Evolutionary conservation across 30 jellyfish, hydroid and myxozoan species (phyloP), one percentile per base, ranked within the genome.

Genomic region (Catostylus mosaicus): DNA sequence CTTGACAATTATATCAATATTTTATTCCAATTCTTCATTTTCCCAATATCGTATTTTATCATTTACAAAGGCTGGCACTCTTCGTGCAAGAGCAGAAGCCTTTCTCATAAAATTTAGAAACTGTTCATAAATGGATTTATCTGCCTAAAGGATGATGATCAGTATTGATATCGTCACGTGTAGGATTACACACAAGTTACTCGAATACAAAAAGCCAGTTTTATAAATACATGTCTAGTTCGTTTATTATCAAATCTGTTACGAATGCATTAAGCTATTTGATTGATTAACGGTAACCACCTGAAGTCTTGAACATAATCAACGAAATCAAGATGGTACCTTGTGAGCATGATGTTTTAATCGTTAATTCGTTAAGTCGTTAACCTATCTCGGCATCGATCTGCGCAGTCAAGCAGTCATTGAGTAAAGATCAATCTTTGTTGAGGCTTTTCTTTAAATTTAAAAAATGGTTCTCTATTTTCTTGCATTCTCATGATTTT

Each of bases 231-330:
- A 86, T 76, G 86, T 57, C 89, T 18, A 51, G 38, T 0, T 65
- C 85, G 7, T 68, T 86, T 63, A 22, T 27, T 30, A 46, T 76
- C 0, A 67, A 76, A 22, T 86, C 96, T 19, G 80, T 86, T 9
- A 75, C 54, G 64, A 82, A 82, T 61, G 82, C 32, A 4, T 14
- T 94, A 14, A 20, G 63, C 9, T 84, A 48, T 40, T 27, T 35
- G 36, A 56, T 84, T 29, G 96, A 85, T 71, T 54, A 48, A n/a
- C n/a, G n/a, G n/a, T n/a, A n/a, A 51, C 63, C 94, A 24, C 96
- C 92, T 3, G 70, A 56, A 40, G 74, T 70, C 11, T 11, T 82
- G 32, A 82, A 33, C 31, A 16, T 7, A 59, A 50, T 70, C 30
- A 70, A 38, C n/a, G 62, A 32, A 3, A 45, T 82, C 12, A 51